Evolutionary conservation across 2,797 vertebrate species (phyloP).

Genomic region (Thamnophis elegans): DNA sequence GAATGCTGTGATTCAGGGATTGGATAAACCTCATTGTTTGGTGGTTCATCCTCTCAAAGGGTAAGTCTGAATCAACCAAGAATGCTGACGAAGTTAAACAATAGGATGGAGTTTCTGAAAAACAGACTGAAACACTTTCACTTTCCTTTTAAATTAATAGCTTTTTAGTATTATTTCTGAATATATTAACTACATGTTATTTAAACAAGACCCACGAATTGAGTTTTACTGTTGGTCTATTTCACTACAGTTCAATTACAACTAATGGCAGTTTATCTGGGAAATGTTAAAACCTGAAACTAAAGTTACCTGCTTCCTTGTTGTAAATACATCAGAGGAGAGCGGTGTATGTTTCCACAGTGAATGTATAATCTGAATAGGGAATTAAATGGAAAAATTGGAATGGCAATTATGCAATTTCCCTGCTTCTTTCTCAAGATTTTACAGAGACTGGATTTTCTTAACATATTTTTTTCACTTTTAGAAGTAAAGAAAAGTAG

Average conservation of each 20-base stretch:
- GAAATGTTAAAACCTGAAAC: neutral
- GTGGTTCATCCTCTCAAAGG: constrained; percentile 88
- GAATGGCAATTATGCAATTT: neutral
- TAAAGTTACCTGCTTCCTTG: neutral
- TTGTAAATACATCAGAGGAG: neutral
- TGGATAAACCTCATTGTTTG: constrained; percentile 93
- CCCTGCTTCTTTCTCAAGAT: neutral
- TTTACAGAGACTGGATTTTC: neutral
- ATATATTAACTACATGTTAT: neutral
- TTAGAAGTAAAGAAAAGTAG: neutral
- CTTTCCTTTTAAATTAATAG: neutral
- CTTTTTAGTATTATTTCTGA: neutral
- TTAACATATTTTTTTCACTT: neutral
- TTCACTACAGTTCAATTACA: neutral
- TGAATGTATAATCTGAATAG: neutral
- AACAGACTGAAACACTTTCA: neutral
- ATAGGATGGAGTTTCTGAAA: neutral
- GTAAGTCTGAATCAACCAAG: constrained; percentile 68
- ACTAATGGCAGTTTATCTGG: neutral
- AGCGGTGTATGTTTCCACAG: neutral
- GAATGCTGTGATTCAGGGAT: constrained; percentile 91
- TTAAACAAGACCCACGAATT: neutral
- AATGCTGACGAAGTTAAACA: neutral
- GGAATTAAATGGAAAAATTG: neutral
- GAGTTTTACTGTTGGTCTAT: too few species aligned